phyloP scores from a whole-genome alignment of 2,113 vertebrate species.

The Nematolebias whitei region DNA sequence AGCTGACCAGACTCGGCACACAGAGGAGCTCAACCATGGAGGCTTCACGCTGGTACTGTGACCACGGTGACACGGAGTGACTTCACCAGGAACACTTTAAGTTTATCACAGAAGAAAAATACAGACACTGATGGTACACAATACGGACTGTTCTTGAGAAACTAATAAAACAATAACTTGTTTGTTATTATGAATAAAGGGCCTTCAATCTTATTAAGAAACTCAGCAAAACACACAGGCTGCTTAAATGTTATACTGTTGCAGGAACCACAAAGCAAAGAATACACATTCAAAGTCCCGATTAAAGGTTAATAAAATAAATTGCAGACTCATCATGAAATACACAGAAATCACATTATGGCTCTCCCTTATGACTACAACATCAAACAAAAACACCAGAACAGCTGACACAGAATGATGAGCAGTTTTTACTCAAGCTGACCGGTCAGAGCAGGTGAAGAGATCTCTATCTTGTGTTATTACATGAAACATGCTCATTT shows the following conservation, averaged over 20 bases:
- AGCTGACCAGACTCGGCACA: conserved; percentile 41
- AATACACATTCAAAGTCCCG: no score
- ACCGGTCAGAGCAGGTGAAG: not conserved
- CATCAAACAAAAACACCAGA: not conserved
- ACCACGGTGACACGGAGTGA: conserved; percentile 28
- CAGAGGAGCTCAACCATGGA: conserved; percentile 30
- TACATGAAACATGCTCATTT: not conserved
- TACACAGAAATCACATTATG: not conserved
- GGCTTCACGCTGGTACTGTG: conserved; percentile 24
- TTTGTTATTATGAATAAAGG: not conserved
- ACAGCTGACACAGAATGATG: not conserved
- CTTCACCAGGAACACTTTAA: conserved; percentile 16
- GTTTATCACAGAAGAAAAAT: not conserved
- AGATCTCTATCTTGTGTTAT: not conserved
- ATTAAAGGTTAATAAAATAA: no score
- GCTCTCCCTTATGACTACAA: not conserved
- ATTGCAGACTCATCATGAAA: not conserved
- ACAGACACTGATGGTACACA: conserved; percentile 1
- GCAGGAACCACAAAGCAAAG: no score
- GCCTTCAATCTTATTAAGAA: not conserved
- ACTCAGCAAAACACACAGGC: no score
- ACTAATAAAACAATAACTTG: no score
- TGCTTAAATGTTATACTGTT: no score
- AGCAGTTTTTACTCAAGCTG: not conserved
- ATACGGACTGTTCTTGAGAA: conserved; percentile 16